A percentile compares a stretch with the other conserved stretches of the same genome.
Conservation (phyloP, 2,888 invertebrate genomes). For the Argynnis bischoffii region DNA sequence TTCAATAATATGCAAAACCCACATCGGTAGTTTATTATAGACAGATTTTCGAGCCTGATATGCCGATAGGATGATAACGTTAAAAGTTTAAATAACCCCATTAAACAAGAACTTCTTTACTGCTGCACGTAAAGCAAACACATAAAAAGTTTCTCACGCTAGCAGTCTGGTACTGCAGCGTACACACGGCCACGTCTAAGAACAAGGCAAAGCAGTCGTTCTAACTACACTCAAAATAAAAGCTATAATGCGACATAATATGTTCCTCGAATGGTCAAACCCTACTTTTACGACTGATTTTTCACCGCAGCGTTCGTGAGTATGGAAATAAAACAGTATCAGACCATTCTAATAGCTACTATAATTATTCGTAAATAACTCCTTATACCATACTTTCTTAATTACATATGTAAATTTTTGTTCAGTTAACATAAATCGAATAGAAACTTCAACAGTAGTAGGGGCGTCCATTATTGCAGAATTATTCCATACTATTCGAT, state of each 20-base stretch:
- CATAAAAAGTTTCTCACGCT: slow-evolving; percentile 38
- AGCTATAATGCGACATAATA: slow-evolving; percentile 27
- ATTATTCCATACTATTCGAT: too few relatives aligned
- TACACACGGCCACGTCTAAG: slow-evolving; percentile 17
- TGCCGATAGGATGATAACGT: slow-evolving; percentile 29
- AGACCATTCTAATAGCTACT: slow-evolving; percentile 8
- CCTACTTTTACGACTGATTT: slow-evolving; percentile 27
- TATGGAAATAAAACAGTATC: slow-evolving; percentile 18
- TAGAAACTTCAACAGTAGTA: too few relatives aligned
- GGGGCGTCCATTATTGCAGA: too few relatives aligned
- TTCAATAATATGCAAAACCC: not conserved
- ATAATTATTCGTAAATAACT: slow-evolving; percentile 21
- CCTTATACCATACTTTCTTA: slow-evolving; percentile 13
- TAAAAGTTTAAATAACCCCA: slow-evolving; percentile 40
- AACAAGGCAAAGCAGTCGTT: slow-evolving; percentile 26
- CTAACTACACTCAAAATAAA: slow-evolving; percentile 33
- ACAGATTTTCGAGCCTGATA: slow-evolving; percentile 29
- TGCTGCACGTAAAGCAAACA: slow-evolving; percentile 39
- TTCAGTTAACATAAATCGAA: slow-evolving; percentile 2
- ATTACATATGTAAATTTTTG: slow-evolving; percentile 15
- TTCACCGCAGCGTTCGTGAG: slow-evolving; percentile 20
- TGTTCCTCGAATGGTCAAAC: slow-evolving; percentile 20
- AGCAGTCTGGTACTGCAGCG: slow-evolving; percentile 28
- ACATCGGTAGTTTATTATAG: slow-evolving; percentile 14
- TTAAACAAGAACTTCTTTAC: slow-evolving; percentile 37